Percentiles rank a stretch among this genome's conserved stretches.
Conservation (phyloP, 2,888 invertebrate genomes). For the Drosophila pegasa region DNA sequence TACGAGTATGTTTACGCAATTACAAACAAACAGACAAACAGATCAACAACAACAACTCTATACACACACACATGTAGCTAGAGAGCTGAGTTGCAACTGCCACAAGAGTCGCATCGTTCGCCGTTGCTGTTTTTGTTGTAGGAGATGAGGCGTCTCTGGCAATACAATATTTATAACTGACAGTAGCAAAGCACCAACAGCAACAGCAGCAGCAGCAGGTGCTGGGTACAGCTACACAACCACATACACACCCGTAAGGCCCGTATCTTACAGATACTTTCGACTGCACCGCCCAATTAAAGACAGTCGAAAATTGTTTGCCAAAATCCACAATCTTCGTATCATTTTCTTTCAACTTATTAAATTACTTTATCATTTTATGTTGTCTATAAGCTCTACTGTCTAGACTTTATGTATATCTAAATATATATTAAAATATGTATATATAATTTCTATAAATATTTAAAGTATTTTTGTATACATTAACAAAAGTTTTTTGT, state of each 20-base stretch:
- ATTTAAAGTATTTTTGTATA: slow-evolving; percentile 5
- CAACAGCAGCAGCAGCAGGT: slow-evolving; percentile 56
- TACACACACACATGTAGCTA: slow-evolving; percentile 28
- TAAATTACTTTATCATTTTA: slow-evolving; percentile 42
- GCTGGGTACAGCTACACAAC: slow-evolving; percentile 50
- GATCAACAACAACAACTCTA: slow-evolving; percentile 30
- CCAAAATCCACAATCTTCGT: slow-evolving; percentile 40
- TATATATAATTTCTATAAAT: neutral
- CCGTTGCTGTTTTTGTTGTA: slow-evolving; percentile 8
- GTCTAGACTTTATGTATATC: neutral
- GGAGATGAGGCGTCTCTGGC: slow-evolving; percentile 30
- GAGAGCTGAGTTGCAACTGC: slow-evolving; percentile 34
- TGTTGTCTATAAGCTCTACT: neutral
- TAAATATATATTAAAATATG: neutral
- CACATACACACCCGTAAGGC: slow-evolving; percentile 25
- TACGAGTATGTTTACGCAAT: slow-evolving; percentile 81
- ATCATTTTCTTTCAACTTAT: slow-evolving; percentile 43
- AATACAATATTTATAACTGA: slow-evolving; percentile 72
- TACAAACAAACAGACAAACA: slow-evolving; percentile 70
- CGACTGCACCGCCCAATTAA: slow-evolving; percentile 60
- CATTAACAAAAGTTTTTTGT: neutral
- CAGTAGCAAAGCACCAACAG: slow-evolving; percentile 1
- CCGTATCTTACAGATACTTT: slow-evolving; percentile 69
- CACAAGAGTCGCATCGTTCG: slow-evolving; percentile 22
- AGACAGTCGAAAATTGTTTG: slow-evolving; percentile 35